Evolutionary conservation across 2,888 invertebrate species (phyloP).

Genomic region (Stenchaetothrips biformis): DNA sequence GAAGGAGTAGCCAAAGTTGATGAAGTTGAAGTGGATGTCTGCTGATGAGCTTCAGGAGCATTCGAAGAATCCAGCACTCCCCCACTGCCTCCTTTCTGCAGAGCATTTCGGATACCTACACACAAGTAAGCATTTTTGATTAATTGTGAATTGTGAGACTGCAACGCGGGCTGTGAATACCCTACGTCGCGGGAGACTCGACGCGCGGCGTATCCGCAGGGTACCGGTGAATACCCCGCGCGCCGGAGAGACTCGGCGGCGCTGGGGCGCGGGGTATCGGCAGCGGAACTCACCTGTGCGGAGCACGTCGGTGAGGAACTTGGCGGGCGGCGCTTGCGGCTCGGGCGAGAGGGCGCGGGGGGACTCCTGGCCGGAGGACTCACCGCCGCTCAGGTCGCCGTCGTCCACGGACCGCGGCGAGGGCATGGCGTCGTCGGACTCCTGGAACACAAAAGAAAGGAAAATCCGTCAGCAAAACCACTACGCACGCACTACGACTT

Average conservation of each 20-base stretch:
- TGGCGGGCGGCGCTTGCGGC: neutral
- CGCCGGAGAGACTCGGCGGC: too few species aligned
- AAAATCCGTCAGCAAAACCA: neutral
- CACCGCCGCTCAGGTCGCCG: constrained; percentile 3
- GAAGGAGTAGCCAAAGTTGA: neutral
- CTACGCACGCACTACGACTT: too few species aligned
- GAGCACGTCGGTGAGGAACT: neutral
- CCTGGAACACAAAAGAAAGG: neutral
- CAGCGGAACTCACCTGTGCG: neutral
- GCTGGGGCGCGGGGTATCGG: too few species aligned
- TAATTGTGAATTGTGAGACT: too few species aligned
- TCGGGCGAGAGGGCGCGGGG: neutral
- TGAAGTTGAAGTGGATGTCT: neutral
- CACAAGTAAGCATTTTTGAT: neutral
- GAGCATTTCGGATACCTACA: neutral
- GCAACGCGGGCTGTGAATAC: too few species aligned
- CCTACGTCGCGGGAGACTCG: too few species aligned
- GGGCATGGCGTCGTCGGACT: constrained; percentile 16
- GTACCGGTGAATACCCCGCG: too few species aligned
- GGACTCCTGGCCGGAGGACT: neutral
- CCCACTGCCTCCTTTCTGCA: neutral
- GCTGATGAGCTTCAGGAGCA: neutral
- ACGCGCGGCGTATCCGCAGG: too few species aligned
- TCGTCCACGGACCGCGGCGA: constrained; percentile 5
- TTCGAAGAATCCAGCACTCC: neutral